These are phyloP conservation scores for Xyliphius kryptos DNA, from an alignment of 2,113 vertebrate genomes.

Conservation along the genomic window DNA sequence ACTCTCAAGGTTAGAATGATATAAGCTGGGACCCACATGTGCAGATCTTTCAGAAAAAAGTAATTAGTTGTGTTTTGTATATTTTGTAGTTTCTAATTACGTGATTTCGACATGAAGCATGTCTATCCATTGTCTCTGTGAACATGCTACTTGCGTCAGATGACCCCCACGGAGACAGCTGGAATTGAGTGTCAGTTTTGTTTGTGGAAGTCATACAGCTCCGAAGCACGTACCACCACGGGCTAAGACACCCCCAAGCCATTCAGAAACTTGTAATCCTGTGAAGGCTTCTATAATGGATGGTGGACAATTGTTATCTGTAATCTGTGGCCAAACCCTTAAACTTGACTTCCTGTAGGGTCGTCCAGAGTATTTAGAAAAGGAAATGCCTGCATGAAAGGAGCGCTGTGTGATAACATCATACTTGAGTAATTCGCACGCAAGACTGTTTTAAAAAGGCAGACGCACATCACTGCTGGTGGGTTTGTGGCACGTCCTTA, in stretches of 20 bases:
- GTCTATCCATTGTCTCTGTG: no score
- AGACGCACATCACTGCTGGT: not conserved
- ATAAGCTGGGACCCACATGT: slow-evolving; percentile 8
- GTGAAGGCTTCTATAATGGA: slow-evolving; percentile 30
- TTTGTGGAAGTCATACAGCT: slow-evolving; percentile 31
- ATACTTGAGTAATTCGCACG: slow-evolving; percentile 33
- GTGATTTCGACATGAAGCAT: no score
- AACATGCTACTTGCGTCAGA: no score
- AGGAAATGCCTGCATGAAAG: slow-evolving; percentile 46
- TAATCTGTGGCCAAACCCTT: not conserved
- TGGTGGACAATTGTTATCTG: slow-evolving; percentile 28
- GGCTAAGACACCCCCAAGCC: slow-evolving; percentile 23
- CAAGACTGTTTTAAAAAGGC: not conserved
- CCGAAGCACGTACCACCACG: slow-evolving; percentile 45
- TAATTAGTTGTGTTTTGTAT: not conserved
- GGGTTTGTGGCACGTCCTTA: not conserved
- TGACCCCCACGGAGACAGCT: not conserved
- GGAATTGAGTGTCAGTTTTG: slow-evolving; percentile 13
- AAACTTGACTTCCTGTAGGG: slow-evolving; percentile 57
- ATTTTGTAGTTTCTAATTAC: no score
- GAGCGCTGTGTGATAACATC: slow-evolving; percentile 36
- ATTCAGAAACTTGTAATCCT: slow-evolving; percentile 23
- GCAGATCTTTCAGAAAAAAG: slow-evolving; percentile 1
- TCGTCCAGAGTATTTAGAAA: slow-evolving; percentile 42
- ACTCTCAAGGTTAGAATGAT: slow-evolving; percentile 10